Percentiles rank a stretch among this genome's conserved stretches.
phyloP scores from a whole-genome alignment of 1,140 invertebrate species.

The Drosophila setifemur region DNA sequence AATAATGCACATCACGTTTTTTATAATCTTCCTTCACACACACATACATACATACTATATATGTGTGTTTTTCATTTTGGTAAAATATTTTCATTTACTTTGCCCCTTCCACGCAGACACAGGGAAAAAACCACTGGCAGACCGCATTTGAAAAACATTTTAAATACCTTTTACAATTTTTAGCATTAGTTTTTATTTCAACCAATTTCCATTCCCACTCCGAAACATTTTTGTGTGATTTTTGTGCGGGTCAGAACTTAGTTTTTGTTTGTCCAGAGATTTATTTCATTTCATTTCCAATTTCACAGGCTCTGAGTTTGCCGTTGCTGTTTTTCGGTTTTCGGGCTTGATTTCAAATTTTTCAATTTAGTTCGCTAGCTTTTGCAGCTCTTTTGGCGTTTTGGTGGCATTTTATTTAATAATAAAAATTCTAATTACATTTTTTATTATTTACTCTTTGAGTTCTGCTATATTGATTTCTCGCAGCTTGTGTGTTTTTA shows the following conservation, averaged over 20 bases:
- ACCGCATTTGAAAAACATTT: slow-evolving; percentile 75
- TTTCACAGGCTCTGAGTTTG: slow-evolving; percentile 24
- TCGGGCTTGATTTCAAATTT: slow-evolving; percentile 44
- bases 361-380: slow-evolving; percentile 74
- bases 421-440: slow-evolving; percentile 73
- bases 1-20: slow-evolving; percentile 7
- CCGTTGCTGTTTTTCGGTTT: slow-evolving; percentile 12
- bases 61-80: slow-evolving; percentile 30
- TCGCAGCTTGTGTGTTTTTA: neutral
- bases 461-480: slow-evolving; percentile 40
- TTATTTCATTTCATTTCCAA: slow-evolving; percentile 74
- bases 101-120: slow-evolving; percentile 25
- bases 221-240: slow-evolving; percentile 48
- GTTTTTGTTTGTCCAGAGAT: slow-evolving; percentile 61
- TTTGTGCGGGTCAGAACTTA: slow-evolving; percentile 34
- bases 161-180: slow-evolving; percentile 79
- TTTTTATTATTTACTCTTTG: slow-evolving; percentile 47
- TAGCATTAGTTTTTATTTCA: slow-evolving; percentile 65
- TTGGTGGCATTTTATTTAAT: slow-evolving; percentile 61
- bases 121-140: slow-evolving; percentile 54
- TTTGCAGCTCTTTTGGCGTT: slow-evolving; percentile 11
- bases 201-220: neutral
- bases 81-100: slow-evolving; percentile 71
- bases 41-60: neutral
- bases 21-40: slow-evolving; percentile 13